Percentiles rank a stretch among this genome's conserved stretches.
These are phyloP conservation scores for Euphydryas editha DNA, from an alignment of 2,888 invertebrate genomes.

Conservation along the genomic window DNA sequence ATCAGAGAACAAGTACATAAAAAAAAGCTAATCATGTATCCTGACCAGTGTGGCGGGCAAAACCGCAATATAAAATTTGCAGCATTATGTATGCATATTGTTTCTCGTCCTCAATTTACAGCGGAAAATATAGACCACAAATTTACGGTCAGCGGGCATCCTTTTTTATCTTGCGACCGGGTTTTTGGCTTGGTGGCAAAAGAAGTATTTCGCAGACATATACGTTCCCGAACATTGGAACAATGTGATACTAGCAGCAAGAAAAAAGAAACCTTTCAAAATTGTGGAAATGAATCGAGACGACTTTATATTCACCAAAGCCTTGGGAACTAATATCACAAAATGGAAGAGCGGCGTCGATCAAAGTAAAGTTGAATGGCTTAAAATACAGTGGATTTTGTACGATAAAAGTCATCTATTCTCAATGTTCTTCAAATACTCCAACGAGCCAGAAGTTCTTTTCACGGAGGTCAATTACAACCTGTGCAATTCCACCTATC, in stretches of 20 bases:
- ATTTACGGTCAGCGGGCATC: background rate
- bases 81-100: slow-evolving; percentile 40
- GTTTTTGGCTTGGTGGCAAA: slow-evolving; percentile 2
- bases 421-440: slow-evolving; percentile 12
- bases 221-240: slow-evolving; percentile 1
- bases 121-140: background rate
- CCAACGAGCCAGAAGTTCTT: slow-evolving; percentile 7
- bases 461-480: no score
- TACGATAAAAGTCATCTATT: slow-evolving; percentile 20
- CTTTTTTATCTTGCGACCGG: background rate
- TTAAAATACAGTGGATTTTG: slow-evolving; percentile 18
- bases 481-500: no score
- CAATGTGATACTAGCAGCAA: slow-evolving; percentile 13
- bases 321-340: slow-evolving; percentile 13
- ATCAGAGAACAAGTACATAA: slow-evolving; percentile 41
- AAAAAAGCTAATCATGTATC: slow-evolving; percentile 44
- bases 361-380: slow-evolving; percentile 15
- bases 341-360: slow-evolving; percentile 9
- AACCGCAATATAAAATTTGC: slow-evolving; percentile 50
- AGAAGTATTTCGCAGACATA: background rate
- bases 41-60: slow-evolving; percentile 46
- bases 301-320: slow-evolving; percentile 14
- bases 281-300: slow-evolving; percentile 15
- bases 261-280: slow-evolving; percentile 14
- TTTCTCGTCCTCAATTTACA: background rate